Conservation (phyloP, 2,113 vertebrate species). For the Sander vitreus region DNA sequence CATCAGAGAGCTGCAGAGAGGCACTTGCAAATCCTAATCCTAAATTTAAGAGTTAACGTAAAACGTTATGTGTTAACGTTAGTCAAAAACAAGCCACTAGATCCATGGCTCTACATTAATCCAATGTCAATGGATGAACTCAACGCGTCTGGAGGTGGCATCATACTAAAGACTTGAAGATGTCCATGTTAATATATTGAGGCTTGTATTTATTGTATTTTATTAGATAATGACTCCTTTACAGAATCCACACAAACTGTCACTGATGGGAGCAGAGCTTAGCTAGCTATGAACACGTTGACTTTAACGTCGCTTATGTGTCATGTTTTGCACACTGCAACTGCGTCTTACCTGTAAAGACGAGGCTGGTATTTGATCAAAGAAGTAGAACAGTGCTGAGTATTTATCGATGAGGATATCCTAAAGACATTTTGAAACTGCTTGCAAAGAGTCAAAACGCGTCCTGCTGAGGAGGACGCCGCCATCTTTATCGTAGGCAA, state of each 20-base stretch:
- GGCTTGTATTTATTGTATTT: neutral
- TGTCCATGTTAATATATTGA: neutral
- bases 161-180: neutral
- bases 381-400: conserved; percentile 19
- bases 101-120: neutral
- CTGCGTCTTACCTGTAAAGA: conserved; percentile 69
- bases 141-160: neutral
- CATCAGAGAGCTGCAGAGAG: neutral
- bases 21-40: neutral
- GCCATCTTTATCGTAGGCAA: conserved; percentile 77
- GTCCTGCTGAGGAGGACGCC: conserved; percentile 74
- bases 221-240: neutral
- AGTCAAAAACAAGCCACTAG: no score
- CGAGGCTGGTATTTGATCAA: conserved; percentile 26
- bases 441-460: conserved; percentile 80
- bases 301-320: neutral
- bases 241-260: neutral
- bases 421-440: conserved; percentile 79
- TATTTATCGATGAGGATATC: conserved; percentile 66
- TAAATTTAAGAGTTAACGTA: no score
- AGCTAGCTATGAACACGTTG: neutral
- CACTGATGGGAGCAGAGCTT: neutral
- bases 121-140: neutral
- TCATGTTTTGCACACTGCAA: neutral
- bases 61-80: no score